Evolutionary conservation across 2,888 invertebrate genomes (phyloP), one percentile per base, ranked within the genome.

Genomic region (Piscicola geometra): DNA sequence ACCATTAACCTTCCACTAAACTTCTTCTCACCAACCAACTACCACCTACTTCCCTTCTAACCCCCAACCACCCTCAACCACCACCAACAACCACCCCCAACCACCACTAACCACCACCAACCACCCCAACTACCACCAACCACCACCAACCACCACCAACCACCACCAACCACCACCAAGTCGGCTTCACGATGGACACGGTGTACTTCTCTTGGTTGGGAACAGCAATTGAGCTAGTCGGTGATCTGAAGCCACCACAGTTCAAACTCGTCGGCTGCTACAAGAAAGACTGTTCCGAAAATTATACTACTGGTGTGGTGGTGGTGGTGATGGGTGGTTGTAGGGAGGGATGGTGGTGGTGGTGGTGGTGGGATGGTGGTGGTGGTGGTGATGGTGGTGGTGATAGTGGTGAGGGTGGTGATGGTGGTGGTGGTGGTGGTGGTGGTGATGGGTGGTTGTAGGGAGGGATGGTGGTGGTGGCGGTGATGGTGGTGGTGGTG

Each of bases 151-250:
- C 32, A 0, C 35, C 0, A 1, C 21, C 36, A n/a, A 25, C 68
- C 41, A 41, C 50, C 30, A 15, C 50, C 5, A n/a, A 5, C 50
- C 41, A 66, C 9, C n/a, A 9, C 25, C n/a, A 76, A 80, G 80
- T 79, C 72, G 79, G 78, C 18, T 78, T 78, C 71, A 80, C 80
- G 9, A 80, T 79, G 79, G 79, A 80, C 47, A 76, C 74, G 25
- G 75, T 80, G 71, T 77, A 77, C 41, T 80, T 78, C 75, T 68
- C 74, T 9, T 80, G 79, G 79, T 60, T 79, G 5, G 35, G 64
- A 0, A 72, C 50, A 0, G 76, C 80, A 5, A 78, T 80, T 30
- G 78, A 80, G 30, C 60, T 71, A 28, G 71, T 77, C 30, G 60
- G n/a, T 5, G 73, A 71, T 28, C 72, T 80, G 1, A 75, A 80